Evolutionary conservation across 2,888 invertebrate species (phyloP).

Genomic region (Pyrgus malvae): DNA sequence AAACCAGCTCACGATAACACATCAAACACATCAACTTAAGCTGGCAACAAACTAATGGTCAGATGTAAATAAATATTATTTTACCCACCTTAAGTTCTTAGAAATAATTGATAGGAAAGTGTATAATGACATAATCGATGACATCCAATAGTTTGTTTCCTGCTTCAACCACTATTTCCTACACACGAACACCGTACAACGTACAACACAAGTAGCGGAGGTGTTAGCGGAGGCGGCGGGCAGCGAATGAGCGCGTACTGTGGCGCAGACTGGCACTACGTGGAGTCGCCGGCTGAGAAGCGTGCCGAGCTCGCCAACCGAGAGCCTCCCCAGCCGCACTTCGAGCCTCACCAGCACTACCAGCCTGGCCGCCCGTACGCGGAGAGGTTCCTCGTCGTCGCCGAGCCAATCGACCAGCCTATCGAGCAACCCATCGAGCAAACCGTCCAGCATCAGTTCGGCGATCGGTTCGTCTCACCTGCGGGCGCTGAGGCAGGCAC

Average conservation of each 20-base stretch:
- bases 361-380: not conserved
- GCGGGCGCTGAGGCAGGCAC: slow-evolving; percentile 44
- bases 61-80: too few relatives aligned
- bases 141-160: too few relatives aligned
- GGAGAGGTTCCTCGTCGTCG: too few relatives aligned
- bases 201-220: slow-evolving; percentile 29
- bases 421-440: too few relatives aligned
- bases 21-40: too few relatives aligned
- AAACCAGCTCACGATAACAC: too few relatives aligned
- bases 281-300: slow-evolving; percentile 48
- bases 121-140: too few relatives aligned
- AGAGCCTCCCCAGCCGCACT: slow-evolving; percentile 26
- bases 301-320: slow-evolving; percentile 18
- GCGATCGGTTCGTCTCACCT: slow-evolving; percentile 14
- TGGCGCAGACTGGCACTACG: slow-evolving; percentile 61
- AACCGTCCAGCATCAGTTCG: not conserved
- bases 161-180: not conserved
- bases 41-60: too few relatives aligned
- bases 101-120: too few relatives aligned
- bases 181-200: slow-evolving; percentile 19
- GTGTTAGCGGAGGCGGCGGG: slow-evolving; percentile 28
- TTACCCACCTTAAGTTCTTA: too few relatives aligned
- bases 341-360: slow-evolving; percentile 29
- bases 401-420: too few relatives aligned
- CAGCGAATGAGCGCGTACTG: slow-evolving; percentile 28